Conservation (phyloP, 1,140 invertebrate species). For the Acromyrmex charruanus region DNA sequence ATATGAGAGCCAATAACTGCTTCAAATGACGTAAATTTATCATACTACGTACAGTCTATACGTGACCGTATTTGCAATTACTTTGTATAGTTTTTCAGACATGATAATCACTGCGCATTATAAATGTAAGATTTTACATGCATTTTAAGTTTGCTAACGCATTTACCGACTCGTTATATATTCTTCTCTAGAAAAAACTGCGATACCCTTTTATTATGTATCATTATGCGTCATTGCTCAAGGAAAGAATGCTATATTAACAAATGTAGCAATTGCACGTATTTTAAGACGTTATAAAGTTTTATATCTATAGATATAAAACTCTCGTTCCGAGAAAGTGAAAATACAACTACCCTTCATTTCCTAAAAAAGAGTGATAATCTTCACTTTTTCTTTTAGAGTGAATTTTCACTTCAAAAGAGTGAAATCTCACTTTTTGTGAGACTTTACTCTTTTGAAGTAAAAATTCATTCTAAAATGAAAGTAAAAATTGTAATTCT, state of each 20-base stretch:
- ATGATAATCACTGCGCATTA: not conserved
- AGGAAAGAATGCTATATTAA: not conserved
- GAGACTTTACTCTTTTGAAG: no score
- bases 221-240: not conserved
- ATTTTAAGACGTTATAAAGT: not conserved
- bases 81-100: not conserved
- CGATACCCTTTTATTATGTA: not conserved
- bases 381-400: no score
- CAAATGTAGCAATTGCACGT: not conserved
- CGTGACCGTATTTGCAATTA: not conserved
- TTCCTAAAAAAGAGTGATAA: no score
- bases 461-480: no score
- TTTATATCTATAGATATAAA: not conserved
- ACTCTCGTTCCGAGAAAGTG: no score
- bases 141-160: not conserved
- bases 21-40: conserved; percentile 18
- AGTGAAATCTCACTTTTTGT: no score
- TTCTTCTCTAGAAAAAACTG: not conserved
- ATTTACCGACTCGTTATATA: not conserved
- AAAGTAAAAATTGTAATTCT: no score
- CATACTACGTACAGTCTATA: not conserved
- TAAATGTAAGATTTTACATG: not conserved
- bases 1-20: not conserved
- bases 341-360: no score
- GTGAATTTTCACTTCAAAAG: no score